Evolutionary conservation across 2,888 invertebrate genomes (phyloP).

Genomic region (Willowsia nigromaculata): DNA sequence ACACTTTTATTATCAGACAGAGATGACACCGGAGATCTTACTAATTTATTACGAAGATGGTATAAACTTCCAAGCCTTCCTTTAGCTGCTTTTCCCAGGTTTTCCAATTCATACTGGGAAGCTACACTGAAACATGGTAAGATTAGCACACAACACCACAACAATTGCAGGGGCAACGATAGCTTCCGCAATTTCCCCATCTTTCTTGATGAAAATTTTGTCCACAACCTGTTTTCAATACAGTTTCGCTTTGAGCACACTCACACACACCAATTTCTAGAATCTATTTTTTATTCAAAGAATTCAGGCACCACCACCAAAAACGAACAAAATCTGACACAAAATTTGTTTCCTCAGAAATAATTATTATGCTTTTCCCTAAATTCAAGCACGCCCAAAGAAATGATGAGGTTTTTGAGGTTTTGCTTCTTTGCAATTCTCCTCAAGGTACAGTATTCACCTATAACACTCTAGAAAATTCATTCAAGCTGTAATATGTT

Average conservation of each 20-base stretch:
- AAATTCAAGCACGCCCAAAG: neutral
- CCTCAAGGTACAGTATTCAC: slow-evolving; percentile 14
- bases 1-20: neutral
- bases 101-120: slow-evolving; percentile 73
- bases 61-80: slow-evolving; percentile 77
- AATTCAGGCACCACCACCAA: neutral
- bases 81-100: slow-evolving; percentile 75
- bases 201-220: slow-evolving; percentile 11
- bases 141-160: slow-evolving; percentile 57
- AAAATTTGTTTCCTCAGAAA: neutral
- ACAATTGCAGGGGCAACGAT: neutral
- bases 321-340: neutral
- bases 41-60: slow-evolving; percentile 76
- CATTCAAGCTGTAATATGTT: slow-evolving; percentile 43
- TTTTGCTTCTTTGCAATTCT: slow-evolving; percentile 25
- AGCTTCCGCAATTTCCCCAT: slow-evolving; percentile 43
- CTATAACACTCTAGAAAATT: slow-evolving; percentile 41
- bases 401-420: slow-evolving; percentile 55
- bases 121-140: slow-evolving; percentile 54
- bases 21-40: slow-evolving; percentile 52
- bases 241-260: neutral
- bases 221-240: neutral
- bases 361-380: neutral
- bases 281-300: neutral
- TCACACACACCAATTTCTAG: neutral